Evolutionary conservation across 2,113 vertebrate species (phyloP), one percentile per base, ranked within the genome.

Genomic region (Labeo rohita): DNA sequence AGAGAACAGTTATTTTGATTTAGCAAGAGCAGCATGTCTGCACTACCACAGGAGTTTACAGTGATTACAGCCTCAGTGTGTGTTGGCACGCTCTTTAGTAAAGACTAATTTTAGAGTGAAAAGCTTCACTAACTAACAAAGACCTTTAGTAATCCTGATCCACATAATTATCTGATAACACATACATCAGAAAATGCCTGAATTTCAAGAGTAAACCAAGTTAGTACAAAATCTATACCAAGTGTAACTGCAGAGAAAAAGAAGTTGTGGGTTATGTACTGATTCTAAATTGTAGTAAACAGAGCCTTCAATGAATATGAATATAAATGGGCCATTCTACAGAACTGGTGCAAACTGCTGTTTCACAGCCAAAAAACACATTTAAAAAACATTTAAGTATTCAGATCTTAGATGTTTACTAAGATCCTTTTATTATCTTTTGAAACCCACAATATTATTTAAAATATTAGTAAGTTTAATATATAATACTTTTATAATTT

Each of bases 1-100:
- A 95, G 92, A 86, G 92, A 93, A 84, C 89, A 12, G 36, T 91
- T 61, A 84, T 1, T 91, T 11, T 89, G 90, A 68, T 79, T 90
- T 79, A 92, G 43, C 86, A 92, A 86, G 56, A 93, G 80, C 49
- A 93, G 91, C 92, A 92, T 94, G 77, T 52, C 84, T 75, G 8
- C 39, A 74, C 23, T 75, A 56, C 8, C 49, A 65, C 9, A 1
- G n/a, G 61, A 88, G 79, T 66, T 36, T 34, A 77, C 36, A 10
- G 28, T 73, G 39, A 73, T 21, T 45, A 73, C 18, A 73, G 21
- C 8, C 70, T 34, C 36, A 21, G 68, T 72, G 68, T 16, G 70
- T 16, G 12, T 28, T 13, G 28, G 1, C 63, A 66, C 5, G 12
- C 23, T 54, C 52, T 54, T 54, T 54, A 54, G 2, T 54, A 54